Percentiles rank a stretch among this genome's conserved stretches.
These are phyloP conservation scores for Verasper variegatus DNA, from an alignment of 2,113 vertebrate species.

Conservation along the genomic window DNA sequence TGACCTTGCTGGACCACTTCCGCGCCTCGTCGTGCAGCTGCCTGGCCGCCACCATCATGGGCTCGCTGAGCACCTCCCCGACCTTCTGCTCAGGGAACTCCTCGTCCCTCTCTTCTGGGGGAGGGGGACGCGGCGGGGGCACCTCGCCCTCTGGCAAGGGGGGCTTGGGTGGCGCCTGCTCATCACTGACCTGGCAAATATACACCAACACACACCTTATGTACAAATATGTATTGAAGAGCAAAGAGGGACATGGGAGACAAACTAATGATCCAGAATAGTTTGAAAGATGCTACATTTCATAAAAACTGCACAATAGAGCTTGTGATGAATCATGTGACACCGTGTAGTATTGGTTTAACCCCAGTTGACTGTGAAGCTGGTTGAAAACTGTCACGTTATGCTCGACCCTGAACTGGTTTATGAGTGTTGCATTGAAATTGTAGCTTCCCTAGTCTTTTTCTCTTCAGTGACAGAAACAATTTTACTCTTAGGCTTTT, in stretches of 20 bases:
- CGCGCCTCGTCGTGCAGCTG: constrained; percentile 98
- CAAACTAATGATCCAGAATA: too few species aligned
- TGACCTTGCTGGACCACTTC: constrained; percentile 95
- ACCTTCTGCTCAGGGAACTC: constrained; percentile 98
- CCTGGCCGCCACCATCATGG: constrained; percentile 98
- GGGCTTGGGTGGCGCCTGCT: constrained; percentile 96
- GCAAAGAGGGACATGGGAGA: background rate
- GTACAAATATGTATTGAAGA: background rate
- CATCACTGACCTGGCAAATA: constrained; percentile 89
- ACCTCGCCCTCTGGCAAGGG: constrained; percentile 96
- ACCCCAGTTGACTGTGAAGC: background rate
- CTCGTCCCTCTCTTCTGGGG: constrained; percentile 97
- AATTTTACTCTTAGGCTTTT: too few species aligned
- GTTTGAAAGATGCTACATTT: background rate
- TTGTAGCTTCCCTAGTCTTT: too few species aligned
- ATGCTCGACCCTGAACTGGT: too few species aligned
- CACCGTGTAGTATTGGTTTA: background rate
- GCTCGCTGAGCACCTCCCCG: constrained; percentile 95
- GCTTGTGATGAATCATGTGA: too few species aligned
- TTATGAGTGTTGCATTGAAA: too few species aligned
- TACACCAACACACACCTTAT: background rate
- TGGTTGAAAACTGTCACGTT: too few species aligned
- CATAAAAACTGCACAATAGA: background rate
- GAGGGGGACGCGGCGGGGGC: constrained; percentile 94
- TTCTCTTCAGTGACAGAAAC: too few species aligned